Percentiles rank a stretch among this genome's conserved stretches.
phyloP scores from a whole-genome alignment of 2,888 invertebrate species.

The Rapana venosa region DNA sequence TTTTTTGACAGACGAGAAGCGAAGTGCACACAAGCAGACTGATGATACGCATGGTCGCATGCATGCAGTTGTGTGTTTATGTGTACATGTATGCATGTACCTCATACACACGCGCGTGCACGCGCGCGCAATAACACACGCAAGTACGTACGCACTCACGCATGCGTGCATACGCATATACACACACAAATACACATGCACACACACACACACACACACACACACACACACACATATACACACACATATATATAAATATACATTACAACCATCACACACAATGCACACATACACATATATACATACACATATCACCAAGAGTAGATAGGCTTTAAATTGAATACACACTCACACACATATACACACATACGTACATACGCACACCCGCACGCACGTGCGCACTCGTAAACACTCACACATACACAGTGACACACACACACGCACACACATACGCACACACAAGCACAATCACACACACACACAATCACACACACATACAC shows the following conservation, averaged over 20 bases:
- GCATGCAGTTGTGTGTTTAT: not conserved
- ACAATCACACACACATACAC: no score
- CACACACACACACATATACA: not conserved
- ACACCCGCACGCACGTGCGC: not conserved
- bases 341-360: constrained; percentile 2
- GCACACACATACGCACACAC: no score
- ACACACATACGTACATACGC: constrained; percentile 5
- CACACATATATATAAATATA: not conserved
- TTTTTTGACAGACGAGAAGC: no score
- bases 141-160: not conserved
- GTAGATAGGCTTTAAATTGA: not conserved
- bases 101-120: not conserved
- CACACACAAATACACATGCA: not conserved
- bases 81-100: not conserved
- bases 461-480: not conserved
- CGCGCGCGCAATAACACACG: not conserved
- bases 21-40: no score
- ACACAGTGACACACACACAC: not conserved
- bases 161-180: not conserved
- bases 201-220: constrained; percentile 13
- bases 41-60: not conserved
- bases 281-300: not conserved
- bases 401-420: not conserved
- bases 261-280: not conserved
- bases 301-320: not conserved